Conservation (phyloP, 2,797 vertebrate genomes). For the Sebastes trivittatus region DNA sequence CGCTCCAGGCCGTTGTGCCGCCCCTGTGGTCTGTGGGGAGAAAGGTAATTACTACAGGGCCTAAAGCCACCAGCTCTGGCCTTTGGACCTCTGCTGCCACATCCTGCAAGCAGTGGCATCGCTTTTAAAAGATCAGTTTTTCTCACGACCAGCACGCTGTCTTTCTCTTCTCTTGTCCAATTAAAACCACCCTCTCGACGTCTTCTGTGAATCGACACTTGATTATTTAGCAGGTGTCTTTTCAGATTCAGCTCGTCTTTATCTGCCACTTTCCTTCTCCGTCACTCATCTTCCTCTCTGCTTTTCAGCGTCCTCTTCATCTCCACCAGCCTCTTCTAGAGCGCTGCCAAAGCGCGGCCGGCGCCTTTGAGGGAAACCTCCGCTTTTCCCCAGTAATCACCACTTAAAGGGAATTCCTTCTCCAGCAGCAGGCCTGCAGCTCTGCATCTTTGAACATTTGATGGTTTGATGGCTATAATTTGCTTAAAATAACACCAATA, state of each 20-base stretch:
- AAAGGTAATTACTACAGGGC: conserved; percentile 62
- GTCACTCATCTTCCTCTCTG: not conserved
- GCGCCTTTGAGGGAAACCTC: conserved; percentile 62
- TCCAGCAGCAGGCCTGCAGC: conserved; percentile 50
- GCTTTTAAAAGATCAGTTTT: conserved; percentile 29
- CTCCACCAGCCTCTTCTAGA: conserved; percentile 8
- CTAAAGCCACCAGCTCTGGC: conserved; percentile 64
- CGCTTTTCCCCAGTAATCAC: conserved; percentile 63
- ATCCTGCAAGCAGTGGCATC: conserved; percentile 43
- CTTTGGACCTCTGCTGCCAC: conserved; percentile 50
- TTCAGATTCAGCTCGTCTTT: not conserved
- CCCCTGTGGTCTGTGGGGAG: conserved; percentile 42
- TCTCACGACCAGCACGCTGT: not conserved
- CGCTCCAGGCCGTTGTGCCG: conserved; percentile 16
- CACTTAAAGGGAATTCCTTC: conserved; percentile 73
- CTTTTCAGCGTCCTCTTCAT: not conserved
- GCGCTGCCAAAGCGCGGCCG: conserved; percentile 37
- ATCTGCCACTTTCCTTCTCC: not conserved
- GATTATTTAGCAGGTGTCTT: not conserved
- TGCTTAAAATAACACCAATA: conserved; percentile 79
- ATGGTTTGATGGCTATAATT: conserved; percentile 78
- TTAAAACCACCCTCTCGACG: not conserved
- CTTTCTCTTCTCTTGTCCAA: not conserved
- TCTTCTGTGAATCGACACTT: not conserved
- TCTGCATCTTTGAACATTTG: conserved; percentile 65